Base-by-base conservation (phyloP, 2,888 invertebrate genomes). In the Gasteruption jaculator region DNA sequence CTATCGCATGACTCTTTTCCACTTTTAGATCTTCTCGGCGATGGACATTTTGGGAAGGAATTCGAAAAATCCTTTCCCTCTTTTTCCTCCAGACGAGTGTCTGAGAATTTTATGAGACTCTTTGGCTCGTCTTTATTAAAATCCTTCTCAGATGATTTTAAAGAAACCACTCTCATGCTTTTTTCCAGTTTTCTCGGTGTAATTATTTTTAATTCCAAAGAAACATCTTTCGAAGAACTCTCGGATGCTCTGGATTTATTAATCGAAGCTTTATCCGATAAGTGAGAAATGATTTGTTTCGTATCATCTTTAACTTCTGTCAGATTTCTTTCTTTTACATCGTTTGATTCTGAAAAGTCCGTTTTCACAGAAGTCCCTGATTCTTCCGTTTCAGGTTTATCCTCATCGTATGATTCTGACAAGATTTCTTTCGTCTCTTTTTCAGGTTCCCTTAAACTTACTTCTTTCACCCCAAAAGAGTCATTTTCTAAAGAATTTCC, bases 401-500 rank as follows among this genome's bases (percentile, higher is more conserved):
- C 11, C 1, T 20, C 20, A 15, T 7, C 10, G 5, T 25, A 22
- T 15, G 5, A 25, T 19, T 35, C 22, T 7, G 2, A 25, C 14
- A 3, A 7, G 5, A 10, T 2, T 21, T 12, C 22, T 19, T 25
- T 16, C 2, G 27, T 14, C 34, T 24, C 8, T n/a, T 7, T 29
- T 26, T n/a, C 10, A 3, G 14, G 24, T 12, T 15, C 16, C 12
- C 8, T 4, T 5, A 33, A 25, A 24, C 24, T 32, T 26, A 14
- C 26, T 40, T 33, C 38, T 15, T 5, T 26, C 25, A 15, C 35
- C 33, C n/a, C 15, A 1, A 40, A 38, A 4, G 38, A 35, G 35
- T 32, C 20, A 14, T 36, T 44, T 11, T 52, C 45, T 10, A 53
- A 51, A 2, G 48, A 46, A 19, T 50, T 50, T n/a, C n/a, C n/a